phyloP scores from a whole-genome alignment of 1,140 invertebrate species.

The Diorhabda carinulata region DNA sequence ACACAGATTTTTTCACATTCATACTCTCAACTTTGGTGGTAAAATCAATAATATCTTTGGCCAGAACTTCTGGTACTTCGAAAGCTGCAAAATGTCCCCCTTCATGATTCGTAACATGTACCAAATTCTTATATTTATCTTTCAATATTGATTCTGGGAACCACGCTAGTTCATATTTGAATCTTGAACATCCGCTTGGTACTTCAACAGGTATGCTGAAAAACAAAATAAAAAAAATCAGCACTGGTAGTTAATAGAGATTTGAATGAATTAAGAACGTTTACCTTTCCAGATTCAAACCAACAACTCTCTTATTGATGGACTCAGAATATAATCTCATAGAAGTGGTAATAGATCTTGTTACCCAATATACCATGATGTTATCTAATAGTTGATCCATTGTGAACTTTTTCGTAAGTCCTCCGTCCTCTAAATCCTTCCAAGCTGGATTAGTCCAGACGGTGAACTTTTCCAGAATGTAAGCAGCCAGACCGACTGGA shows the following conservation, averaged over 20 bases:
- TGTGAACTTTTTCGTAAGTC: constrained; percentile 60
- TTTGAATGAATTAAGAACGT: not conserved
- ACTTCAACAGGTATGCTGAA: constrained; percentile 58
- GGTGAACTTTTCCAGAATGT: constrained; percentile 84
- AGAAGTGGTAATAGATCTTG: constrained; percentile 72
- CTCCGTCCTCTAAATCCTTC: constrained; percentile 63
- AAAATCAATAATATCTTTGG: constrained; percentile 54
- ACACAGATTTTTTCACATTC: not conserved
- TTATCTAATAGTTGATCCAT: constrained; percentile 81
- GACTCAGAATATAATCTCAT: constrained; percentile 71
- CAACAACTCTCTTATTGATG: constrained; percentile 44
- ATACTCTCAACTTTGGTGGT: constrained; percentile 22
- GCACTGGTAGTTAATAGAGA: not conserved
- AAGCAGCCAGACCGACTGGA: constrained; percentile 73
- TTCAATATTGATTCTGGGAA: constrained; percentile 56
- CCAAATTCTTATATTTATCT: constrained; percentile 58
- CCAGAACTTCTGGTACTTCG: constrained; percentile 68
- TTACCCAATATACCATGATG: constrained; percentile 84
- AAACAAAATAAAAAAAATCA: constrained; percentile 22
- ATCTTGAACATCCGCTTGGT: constrained; percentile 61
- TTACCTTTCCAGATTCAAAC: constrained; percentile 53
- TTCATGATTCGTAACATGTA: constrained; percentile 56
- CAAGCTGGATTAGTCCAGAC: constrained; percentile 63
- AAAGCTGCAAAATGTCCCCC: constrained; percentile 81
- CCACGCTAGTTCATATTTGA: constrained; percentile 59